phyloP scores from a whole-genome alignment of 2,888 invertebrate species.

The Cybosia mesomella region DNA sequence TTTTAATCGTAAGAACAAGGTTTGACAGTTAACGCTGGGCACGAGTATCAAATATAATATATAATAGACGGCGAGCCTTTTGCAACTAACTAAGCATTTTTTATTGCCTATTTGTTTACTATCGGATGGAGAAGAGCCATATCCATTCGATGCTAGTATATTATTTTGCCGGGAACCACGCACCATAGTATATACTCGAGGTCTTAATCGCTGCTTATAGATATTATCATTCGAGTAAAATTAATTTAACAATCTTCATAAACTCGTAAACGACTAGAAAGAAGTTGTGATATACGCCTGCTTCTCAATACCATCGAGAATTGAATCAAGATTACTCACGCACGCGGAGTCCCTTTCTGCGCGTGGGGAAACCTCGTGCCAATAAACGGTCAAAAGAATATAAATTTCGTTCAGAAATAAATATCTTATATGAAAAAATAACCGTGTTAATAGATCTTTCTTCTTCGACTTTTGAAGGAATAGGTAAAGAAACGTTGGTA shows the following conservation, averaged over 20 bases:
- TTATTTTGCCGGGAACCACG: background rate
- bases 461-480: no score
- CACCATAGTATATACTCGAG: background rate
- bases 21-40: no score
- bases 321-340: constrained; percentile 48
- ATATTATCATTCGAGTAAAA: background rate
- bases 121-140: background rate
- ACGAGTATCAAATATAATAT: no score
- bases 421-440: background rate
- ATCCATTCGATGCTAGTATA: no score
- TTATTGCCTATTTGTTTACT: no score
- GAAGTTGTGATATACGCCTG: background rate
- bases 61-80: no score
- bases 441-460: background rate
- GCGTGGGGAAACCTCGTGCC: no score
- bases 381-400: background rate
- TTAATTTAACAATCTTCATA: background rate
- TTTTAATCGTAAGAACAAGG: no score
- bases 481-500: no score
- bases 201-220: background rate
- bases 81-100: no score
- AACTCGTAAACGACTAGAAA: background rate
- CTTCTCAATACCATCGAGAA: constrained; percentile 27
- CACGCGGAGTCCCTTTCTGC: constrained; percentile 27
- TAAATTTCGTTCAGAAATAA: background rate